Evolutionary conservation across 2,113 vertebrate species (phyloP).

Genomic region (Butastur rufipennis): DNA sequence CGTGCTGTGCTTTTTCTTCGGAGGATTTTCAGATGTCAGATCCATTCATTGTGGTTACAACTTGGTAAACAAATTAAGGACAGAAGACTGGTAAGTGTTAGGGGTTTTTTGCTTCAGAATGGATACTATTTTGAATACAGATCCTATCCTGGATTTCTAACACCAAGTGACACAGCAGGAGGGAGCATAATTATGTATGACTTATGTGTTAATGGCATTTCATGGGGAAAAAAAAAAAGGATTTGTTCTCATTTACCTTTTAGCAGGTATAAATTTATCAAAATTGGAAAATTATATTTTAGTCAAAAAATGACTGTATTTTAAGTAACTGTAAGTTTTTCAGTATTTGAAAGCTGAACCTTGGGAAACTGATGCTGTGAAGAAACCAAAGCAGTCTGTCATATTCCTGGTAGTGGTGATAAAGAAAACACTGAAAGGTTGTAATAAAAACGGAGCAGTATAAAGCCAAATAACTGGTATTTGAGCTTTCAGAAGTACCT

Average conservation of each 20-base stretch:
- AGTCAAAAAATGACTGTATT: not conserved
- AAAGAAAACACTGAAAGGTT: not conserved
- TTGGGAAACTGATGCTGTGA: not conserved
- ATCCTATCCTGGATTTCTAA: not conserved
- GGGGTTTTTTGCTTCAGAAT: not conserved
- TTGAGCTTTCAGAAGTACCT: not conserved
- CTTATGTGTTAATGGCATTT: not conserved
- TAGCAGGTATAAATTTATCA: not conserved
- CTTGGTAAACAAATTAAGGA: not conserved
- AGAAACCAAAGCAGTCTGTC: not conserved
- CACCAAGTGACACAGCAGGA: not conserved
- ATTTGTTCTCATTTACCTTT: not conserved
- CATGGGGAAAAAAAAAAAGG: too few relatives aligned
- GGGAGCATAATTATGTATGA: not conserved
- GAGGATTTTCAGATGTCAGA: not conserved
- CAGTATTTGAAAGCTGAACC: not conserved
- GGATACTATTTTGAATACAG: not conserved
- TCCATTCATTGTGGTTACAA: not conserved
- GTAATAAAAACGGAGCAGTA: not conserved
- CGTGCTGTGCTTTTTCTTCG: not conserved
- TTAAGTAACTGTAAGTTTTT: not conserved
- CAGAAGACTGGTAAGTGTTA: not conserved
- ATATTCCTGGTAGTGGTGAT: not conserved
- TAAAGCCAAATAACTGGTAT: not conserved
- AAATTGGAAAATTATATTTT: not conserved